Conservation (phyloP, 2,888 invertebrate genomes). For the Oegoconia quadripuncta region DNA sequence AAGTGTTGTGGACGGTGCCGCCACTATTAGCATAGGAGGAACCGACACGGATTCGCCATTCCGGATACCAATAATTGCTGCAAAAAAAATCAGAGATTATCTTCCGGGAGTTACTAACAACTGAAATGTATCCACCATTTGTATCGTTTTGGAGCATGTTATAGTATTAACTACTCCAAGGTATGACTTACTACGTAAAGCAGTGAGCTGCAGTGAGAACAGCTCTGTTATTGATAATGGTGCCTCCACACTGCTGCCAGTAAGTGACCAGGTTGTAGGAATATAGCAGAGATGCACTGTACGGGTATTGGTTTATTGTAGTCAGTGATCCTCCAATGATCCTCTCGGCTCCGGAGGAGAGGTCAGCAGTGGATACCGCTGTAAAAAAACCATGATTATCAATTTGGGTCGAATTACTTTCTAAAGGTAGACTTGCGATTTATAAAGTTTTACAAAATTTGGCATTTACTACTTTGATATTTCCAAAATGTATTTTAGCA, state of each 20-base stretch:
- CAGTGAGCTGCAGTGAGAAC: conserved; percentile 45
- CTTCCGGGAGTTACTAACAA: too few relatives aligned
- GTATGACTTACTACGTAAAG: too few relatives aligned
- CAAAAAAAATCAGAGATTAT: too few relatives aligned
- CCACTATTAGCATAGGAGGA: conserved; percentile 37
- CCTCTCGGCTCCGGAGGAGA: too few relatives aligned
- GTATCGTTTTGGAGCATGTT: too few relatives aligned
- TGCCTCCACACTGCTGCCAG: conserved; percentile 30
- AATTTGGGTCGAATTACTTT: neutral
- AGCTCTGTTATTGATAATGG: conserved; percentile 31
- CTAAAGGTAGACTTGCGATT: neutral
- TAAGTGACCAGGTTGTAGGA: conserved; percentile 11
- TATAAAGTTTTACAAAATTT: neutral
- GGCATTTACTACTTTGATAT: neutral
- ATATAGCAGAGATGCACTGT: conserved; percentile 24
- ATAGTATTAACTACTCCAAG: too few relatives aligned
- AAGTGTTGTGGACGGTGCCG: conserved; percentile 27
- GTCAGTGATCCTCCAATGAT: conserved; percentile 37
- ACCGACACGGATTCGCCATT: conserved; percentile 34
- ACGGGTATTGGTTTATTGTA: conserved; percentile 30
- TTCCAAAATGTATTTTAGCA: neutral
- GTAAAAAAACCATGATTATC: conserved; percentile 4
- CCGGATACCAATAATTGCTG: conserved; percentile 25
- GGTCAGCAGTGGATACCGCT: too few relatives aligned
- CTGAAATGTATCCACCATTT: too few relatives aligned